These are phyloP conservation scores for Bubo bubo DNA, from an alignment of 2,113 vertebrate genomes.

Conservation along the genomic window DNA sequence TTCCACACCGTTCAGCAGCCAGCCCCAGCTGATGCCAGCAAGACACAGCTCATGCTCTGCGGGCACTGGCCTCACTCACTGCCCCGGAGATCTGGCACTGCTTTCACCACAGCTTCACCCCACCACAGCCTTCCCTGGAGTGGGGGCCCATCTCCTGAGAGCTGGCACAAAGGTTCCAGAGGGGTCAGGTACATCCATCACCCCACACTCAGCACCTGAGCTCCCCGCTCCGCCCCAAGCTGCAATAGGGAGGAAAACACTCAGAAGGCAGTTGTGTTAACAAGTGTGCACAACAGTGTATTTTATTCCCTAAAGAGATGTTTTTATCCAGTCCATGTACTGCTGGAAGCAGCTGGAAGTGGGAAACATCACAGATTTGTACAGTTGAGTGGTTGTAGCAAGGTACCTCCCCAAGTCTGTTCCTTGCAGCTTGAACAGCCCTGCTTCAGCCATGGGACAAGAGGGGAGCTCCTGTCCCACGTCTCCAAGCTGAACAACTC, in stretches of 20 bases:
- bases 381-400: rapidly evolving
- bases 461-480: background rate
- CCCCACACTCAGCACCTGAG: background rate
- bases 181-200: background rate
- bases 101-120: background rate
- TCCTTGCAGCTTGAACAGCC: background rate
- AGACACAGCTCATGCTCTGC: background rate
- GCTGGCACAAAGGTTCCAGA: background rate
- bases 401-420: background rate
- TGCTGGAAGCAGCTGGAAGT: background rate
- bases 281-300: background rate
- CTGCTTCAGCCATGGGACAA: background rate
- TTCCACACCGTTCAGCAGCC: background rate
- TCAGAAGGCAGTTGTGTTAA: background rate
- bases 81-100: rapidly evolving
- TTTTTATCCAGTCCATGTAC: background rate
- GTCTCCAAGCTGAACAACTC: background rate
- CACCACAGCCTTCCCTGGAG: background rate
- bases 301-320: background rate
- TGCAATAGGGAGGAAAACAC: background rate
- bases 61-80: background rate
- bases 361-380: background rate
- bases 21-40: background rate
- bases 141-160: rapidly evolving
- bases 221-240: background rate